Evolutionary conservation across 37 sponge, comb jelly and placozoan genomes (phyloP).

Genomic region (Tethya wilhelma): DNA sequence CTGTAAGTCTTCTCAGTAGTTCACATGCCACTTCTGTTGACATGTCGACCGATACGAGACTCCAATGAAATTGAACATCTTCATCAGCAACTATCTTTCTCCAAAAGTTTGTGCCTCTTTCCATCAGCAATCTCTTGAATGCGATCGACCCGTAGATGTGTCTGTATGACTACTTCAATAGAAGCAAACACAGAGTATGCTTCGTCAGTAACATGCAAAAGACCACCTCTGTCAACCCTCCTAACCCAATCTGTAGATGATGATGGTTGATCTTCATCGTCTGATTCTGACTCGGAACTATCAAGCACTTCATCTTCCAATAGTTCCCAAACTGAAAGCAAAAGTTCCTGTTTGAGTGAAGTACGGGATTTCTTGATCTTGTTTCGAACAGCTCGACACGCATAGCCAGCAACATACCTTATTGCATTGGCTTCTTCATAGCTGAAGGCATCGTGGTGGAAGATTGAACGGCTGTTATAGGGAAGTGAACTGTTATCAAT

Average conservation of each 20-base stretch:
- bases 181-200: constrained; percentile 10
- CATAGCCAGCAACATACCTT: constrained; percentile 40
- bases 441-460: too few relatives aligned
- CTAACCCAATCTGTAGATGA: constrained; percentile 26
- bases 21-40: background rate
- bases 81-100: background rate
- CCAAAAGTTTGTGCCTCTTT: background rate
- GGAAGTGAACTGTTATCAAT: background rate
- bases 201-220: constrained; percentile 16
- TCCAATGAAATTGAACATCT: constrained; percentile 25
- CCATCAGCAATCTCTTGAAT: background rate
- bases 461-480: too few relatives aligned
- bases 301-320: constrained; percentile 1
- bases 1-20: constrained; percentile 23
- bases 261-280: too few relatives aligned
- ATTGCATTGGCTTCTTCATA: constrained; percentile 40
- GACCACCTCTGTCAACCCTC: constrained; percentile 41
- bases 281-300: too few relatives aligned
- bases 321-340: constrained; percentile 6
- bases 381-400: background rate
- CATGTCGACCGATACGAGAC: constrained; percentile 17
- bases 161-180: constrained; percentile 25
- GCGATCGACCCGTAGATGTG: background rate
- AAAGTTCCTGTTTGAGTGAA: constrained; percentile 17
- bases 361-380: constrained; percentile 5